Evolutionary conservation across 64 coral and sea anemone species (phyloP).

Genomic region (Trachythela sp.): DNA sequence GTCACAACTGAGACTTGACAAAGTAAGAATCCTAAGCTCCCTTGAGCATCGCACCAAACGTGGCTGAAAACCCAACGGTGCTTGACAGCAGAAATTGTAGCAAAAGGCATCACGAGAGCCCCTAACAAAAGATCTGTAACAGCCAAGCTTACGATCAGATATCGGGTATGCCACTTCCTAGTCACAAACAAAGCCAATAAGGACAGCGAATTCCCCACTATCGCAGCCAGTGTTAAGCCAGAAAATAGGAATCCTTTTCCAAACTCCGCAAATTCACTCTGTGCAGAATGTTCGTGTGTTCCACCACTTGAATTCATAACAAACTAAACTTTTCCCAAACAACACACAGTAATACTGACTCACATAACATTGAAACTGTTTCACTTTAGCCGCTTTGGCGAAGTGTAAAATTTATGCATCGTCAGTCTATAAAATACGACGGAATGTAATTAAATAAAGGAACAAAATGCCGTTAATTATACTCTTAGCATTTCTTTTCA

Average conservation of each 20-base stretch:
- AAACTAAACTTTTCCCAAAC: neutral
- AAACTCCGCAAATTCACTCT: neutral
- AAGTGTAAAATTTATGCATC: neutral
- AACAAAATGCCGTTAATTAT: neutral
- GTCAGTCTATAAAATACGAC: neutral
- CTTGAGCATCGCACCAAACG: neutral
- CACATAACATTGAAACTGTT: too few species aligned
- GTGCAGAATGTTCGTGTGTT: neutral
- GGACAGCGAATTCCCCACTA: neutral
- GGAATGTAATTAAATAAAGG: neutral
- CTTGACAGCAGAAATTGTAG: neutral
- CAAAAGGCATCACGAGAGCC: neutral
- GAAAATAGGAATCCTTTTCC: neutral
- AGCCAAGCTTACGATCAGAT: neutral
- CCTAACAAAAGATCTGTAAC: neutral
- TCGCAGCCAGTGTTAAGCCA: neutral
- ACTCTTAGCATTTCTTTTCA: neutral
- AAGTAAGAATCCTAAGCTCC: neutral
- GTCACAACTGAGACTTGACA: neutral
- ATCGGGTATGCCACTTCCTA: neutral
- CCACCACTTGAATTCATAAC: neutral
- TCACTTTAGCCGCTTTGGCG: too few species aligned
- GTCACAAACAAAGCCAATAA: neutral
- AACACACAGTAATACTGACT: too few species aligned
- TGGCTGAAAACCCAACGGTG: neutral